Percentiles rank a stretch among this genome's conserved stretches.
These are phyloP conservation scores for Lingula anatina DNA, from an alignment of 2,888 invertebrate genomes.

Conservation along the genomic window DNA sequence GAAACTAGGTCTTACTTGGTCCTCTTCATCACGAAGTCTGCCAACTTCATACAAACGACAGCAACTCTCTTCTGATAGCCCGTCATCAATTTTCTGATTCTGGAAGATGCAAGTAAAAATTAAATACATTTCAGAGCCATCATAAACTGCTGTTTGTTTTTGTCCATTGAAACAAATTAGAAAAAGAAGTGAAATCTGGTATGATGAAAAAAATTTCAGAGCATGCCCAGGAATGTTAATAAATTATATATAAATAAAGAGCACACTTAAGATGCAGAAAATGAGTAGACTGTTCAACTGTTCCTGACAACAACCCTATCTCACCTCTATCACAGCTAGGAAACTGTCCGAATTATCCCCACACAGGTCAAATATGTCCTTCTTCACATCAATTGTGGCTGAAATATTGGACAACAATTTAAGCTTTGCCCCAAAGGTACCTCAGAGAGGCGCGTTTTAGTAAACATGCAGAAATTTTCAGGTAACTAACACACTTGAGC, in stretches of 20 bases:
- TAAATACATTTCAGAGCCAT: too few relatives aligned
- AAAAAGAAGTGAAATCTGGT: neutral
- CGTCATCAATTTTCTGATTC: conserved; percentile 56
- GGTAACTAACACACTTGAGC: too few relatives aligned
- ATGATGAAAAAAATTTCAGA: neutral
- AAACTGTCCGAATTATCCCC: conserved; percentile 79
- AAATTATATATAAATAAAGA: neutral
- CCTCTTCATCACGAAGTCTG: conserved; percentile 77
- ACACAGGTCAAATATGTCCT: conserved; percentile 79
- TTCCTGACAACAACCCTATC: conserved; percentile 1
- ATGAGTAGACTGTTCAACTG: neutral
- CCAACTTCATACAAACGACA: conserved; percentile 92
- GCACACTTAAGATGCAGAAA: too few relatives aligned
- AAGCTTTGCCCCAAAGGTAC: too few relatives aligned
- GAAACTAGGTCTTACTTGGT: conserved; percentile 64
- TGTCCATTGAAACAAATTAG: too few relatives aligned
- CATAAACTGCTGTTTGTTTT: too few relatives aligned
- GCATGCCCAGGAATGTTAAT: neutral
- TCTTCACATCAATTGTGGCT: conserved; percentile 90
- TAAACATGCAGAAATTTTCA: too few relatives aligned
- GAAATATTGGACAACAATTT: too few relatives aligned
- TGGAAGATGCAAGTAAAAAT: conserved; percentile 9
- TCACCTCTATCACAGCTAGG: conserved; percentile 78
- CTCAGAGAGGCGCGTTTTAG: too few relatives aligned
- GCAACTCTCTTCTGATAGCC: conserved; percentile 80